Percentiles rank a stretch among this genome's conserved stretches.
These are phyloP conservation scores for Tetheella fluctuosa DNA, from an alignment of 2,888 invertebrate species.

Conservation along the genomic window DNA sequence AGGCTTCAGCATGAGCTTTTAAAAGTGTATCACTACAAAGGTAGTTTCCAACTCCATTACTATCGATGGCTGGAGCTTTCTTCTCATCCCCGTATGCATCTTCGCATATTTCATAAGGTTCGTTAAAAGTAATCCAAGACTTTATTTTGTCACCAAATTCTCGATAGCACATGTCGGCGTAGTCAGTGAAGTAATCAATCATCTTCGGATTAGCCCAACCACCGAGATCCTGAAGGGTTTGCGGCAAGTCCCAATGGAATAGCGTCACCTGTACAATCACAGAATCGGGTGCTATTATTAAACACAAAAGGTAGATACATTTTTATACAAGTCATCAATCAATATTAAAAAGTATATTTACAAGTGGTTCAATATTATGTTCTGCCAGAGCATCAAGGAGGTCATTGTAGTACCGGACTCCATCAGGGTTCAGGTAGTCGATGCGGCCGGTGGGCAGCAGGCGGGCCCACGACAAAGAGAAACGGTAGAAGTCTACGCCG, in stretches of 20 bases:
- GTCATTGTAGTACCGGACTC: slow-evolving; percentile 87
- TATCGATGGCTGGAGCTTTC: slow-evolving; percentile 81
- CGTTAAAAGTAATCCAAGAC: slow-evolving; percentile 89
- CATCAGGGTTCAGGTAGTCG: slow-evolving; percentile 83
- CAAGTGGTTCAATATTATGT: slow-evolving; percentile 85
- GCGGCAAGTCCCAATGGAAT: slow-evolving; percentile 88
- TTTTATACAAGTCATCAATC: not conserved
- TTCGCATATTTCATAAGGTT: slow-evolving; percentile 84
- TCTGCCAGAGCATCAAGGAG: slow-evolving; percentile 86
- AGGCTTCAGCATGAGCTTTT: slow-evolving; percentile 87
- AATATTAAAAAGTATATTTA: slow-evolving; percentile 48
- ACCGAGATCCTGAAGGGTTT: slow-evolving; percentile 82
- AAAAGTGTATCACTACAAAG: slow-evolving; percentile 86
- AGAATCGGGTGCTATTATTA: not conserved
- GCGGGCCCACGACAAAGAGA: slow-evolving; percentile 87
- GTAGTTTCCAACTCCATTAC: slow-evolving; percentile 85
- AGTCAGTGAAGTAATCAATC: slow-evolving; percentile 83
- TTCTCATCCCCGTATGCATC: slow-evolving; percentile 80
- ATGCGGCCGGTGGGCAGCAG: slow-evolving; percentile 85
- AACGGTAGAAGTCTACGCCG: slow-evolving; percentile 83
- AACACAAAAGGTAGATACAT: not conserved
- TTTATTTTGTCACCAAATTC: slow-evolving; percentile 84
- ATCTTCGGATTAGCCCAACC: slow-evolving; percentile 83
- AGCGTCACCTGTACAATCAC: slow-evolving; percentile 79
- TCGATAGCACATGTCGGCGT: slow-evolving; percentile 80